Evolutionary conservation across 2,888 invertebrate genomes (phyloP).

Genomic region (Ferrisia virgata): DNA sequence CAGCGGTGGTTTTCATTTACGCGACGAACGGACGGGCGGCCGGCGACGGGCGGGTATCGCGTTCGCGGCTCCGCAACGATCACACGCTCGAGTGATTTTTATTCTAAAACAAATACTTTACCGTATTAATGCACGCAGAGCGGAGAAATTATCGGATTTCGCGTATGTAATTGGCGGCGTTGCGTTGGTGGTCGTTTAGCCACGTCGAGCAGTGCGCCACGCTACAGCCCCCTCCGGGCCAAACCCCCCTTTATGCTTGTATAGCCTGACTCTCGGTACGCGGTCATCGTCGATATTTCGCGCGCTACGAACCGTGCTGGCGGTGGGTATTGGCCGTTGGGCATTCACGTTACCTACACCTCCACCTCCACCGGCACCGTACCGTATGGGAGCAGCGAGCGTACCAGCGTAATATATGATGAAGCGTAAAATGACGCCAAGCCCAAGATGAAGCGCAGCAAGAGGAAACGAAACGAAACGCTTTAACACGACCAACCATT

Average conservation of each 20-base stretch:
- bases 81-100: conserved; percentile 4
- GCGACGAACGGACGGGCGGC: neutral
- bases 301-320: neutral
- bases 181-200: neutral
- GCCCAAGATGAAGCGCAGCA: too few relatives aligned
- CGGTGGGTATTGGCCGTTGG: neutral
- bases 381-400: neutral
- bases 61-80: neutral
- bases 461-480: neutral
- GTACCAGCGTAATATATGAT: too few relatives aligned
- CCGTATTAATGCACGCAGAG: neutral
- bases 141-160: conserved; percentile 22
- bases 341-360: too few relatives aligned
- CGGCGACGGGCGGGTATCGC: neutral
- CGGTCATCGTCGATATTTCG: neutral
- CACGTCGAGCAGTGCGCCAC: neutral
- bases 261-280: too few relatives aligned
- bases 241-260: too few relatives aligned
- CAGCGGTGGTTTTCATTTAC: neutral
- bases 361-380: too few relatives aligned
- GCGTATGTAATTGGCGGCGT: conserved; percentile 5
- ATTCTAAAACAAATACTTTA: conserved; percentile 22
- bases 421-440: neutral
- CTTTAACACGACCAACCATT: neutral
- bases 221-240: too few relatives aligned